phyloP scores from a whole-genome alignment of 1,140 invertebrate species.

The Eueides isabella region DNA sequence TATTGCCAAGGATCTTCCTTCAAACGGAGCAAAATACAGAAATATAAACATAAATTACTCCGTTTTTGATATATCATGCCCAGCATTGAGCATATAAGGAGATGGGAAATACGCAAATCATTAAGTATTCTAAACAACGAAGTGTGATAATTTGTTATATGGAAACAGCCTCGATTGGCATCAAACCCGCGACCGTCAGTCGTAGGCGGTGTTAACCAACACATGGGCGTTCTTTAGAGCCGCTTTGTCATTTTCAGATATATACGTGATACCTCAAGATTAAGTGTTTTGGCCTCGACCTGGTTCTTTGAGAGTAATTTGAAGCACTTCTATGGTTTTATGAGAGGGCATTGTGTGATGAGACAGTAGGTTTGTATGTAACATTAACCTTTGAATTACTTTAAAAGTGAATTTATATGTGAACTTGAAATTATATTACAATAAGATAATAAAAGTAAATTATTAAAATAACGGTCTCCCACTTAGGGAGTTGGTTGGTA shows the following conservation, averaged over 20 bases:
- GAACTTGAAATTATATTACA: neutral
- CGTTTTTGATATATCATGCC: neutral
- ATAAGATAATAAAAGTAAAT: neutral
- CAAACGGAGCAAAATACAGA: too few relatives aligned
- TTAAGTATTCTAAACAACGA: neutral
- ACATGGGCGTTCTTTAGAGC: neutral
- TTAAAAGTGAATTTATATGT: neutral
- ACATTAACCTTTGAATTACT: neutral
- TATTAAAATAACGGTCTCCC: neutral
- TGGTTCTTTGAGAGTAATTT: constrained; percentile 1
- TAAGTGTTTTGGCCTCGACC: constrained; percentile 8
- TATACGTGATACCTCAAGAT: constrained; percentile 18
- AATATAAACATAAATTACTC: too few relatives aligned
- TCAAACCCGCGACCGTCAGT: neutral
- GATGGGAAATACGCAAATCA: neutral
- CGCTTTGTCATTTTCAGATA: constrained; percentile 11
- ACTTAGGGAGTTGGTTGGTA: too few relatives aligned
- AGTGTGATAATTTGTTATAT: neutral
- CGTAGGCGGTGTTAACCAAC: neutral
- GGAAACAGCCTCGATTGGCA: neutral
- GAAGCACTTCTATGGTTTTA: constrained; percentile 8
- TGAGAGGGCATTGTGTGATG: constrained; percentile 4
- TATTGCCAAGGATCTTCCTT: too few relatives aligned
- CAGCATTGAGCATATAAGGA: too few relatives aligned
- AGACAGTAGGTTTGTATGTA: neutral